Conservation (phyloP, 2,797 vertebrate species). For the Pantherophis vulpinus region DNA sequence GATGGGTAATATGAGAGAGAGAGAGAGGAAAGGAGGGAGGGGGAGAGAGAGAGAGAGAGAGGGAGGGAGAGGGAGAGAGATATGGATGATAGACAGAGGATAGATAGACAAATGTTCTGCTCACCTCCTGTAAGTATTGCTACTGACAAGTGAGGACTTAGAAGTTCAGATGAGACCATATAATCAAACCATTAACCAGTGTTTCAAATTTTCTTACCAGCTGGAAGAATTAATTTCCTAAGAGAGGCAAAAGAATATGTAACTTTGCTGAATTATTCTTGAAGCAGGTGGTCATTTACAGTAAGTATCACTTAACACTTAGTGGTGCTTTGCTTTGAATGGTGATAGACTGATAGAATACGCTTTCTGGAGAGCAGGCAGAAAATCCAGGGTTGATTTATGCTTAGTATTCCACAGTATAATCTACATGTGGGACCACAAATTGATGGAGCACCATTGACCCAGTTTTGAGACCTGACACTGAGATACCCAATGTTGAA, state of each 20-base stretch:
- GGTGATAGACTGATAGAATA: background rate
- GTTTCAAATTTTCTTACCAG: background rate
- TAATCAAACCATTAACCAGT: background rate
- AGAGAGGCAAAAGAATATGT: background rate
- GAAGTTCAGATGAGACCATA: background rate
- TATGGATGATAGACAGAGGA: too few species aligned
- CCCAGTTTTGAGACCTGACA: background rate
- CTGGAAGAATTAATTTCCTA: background rate
- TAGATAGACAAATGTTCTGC: background rate
- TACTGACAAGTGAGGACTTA: background rate
- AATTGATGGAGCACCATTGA: background rate
- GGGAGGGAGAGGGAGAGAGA: fast-evolving
- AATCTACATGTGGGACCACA: background rate
- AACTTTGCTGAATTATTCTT: background rate
- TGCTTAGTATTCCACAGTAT: background rate
- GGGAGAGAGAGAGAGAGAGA: too few species aligned
- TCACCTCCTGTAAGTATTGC: background rate
- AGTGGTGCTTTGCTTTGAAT: background rate
- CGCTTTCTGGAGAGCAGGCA: background rate
- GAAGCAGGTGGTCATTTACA: background rate
- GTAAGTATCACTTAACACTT: background rate
- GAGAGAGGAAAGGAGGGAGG: fast-evolving
- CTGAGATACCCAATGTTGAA: background rate
- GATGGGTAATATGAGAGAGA: too few species aligned
- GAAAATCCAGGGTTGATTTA: background rate